These are phyloP conservation scores for Agrenia bidenticulata DNA, from an alignment of 2,888 invertebrate species.

Conservation along the genomic window DNA sequence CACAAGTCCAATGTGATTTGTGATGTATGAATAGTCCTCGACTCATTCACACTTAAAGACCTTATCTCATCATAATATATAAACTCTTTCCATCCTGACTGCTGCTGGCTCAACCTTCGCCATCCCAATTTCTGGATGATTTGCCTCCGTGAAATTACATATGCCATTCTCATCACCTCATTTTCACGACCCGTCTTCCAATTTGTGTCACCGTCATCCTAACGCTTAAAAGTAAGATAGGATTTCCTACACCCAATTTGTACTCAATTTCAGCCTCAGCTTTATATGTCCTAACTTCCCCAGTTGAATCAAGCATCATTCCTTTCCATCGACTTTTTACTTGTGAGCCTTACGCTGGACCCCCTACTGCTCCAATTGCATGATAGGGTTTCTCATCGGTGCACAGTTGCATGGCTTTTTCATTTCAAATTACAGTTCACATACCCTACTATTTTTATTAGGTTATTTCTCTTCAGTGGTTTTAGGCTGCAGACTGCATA, in stretches of 20 bases:
- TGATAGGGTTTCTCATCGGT: too few relatives aligned
- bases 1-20: slow-evolving; percentile 28
- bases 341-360: too few relatives aligned
- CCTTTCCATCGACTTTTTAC: too few relatives aligned
- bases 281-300: not conserved
- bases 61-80: not conserved
- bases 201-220: not conserved
- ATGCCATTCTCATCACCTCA: slow-evolving; percentile 2
- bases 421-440: too few relatives aligned
- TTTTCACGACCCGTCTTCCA: not conserved
- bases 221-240: too few relatives aligned
- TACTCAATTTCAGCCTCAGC: not conserved
- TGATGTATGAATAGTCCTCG: slow-evolving; percentile 5
- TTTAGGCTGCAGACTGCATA: too few relatives aligned
- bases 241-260: not conserved
- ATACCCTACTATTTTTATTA: too few relatives aligned
- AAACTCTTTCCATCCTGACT: too few relatives aligned
- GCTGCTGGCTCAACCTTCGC: too few relatives aligned
- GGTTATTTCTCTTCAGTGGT: too few relatives aligned
- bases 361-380: too few relatives aligned
- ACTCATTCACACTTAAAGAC: not conserved
- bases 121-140: not conserved
- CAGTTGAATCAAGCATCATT: slow-evolving; percentile 6
- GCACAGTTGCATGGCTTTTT: too few relatives aligned
- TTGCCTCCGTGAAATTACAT: slow-evolving; percentile 1